Evolutionary conservation across 2,113 vertebrate genomes (phyloP).

Genomic region (Toxotes chatareus): DNA sequence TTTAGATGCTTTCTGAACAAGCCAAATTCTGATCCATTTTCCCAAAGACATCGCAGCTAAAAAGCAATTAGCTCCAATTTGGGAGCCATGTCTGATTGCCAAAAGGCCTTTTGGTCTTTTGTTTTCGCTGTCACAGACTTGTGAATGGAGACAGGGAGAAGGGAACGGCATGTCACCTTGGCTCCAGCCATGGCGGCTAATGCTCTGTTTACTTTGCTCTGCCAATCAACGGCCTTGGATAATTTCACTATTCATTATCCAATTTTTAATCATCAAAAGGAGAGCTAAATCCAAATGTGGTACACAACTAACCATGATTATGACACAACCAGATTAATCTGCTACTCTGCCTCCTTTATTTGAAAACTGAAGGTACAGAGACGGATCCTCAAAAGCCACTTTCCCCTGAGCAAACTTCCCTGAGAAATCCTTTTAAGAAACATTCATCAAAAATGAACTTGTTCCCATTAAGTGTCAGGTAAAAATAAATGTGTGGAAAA

Average conservation of each 20-base stretch:
- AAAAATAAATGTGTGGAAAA: conserved; percentile 65
- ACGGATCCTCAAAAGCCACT: neutral
- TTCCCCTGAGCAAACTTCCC: neutral
- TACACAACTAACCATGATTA: conserved; percentile 1
- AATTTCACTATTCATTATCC: conserved; percentile 63
- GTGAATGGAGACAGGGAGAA: conserved; percentile 65
- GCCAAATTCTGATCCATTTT: conserved; percentile 54
- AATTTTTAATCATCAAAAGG: conserved; percentile 59
- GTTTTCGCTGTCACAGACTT: conserved; percentile 53
- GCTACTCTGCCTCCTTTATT: conserved; percentile 3
- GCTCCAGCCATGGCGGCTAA: conserved; percentile 42
- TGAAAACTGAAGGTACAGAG: neutral
- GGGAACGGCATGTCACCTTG: conserved; percentile 71
- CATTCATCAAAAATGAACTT: conserved; percentile 11
- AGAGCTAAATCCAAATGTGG: conserved; percentile 6
- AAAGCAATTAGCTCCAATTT: conserved; percentile 74
- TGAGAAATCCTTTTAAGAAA: conserved; percentile 16
- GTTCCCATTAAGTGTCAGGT: conserved; percentile 42
- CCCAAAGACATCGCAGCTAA: conserved; percentile 51
- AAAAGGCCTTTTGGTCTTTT: conserved; percentile 60
- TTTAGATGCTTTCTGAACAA: conserved; percentile 23
- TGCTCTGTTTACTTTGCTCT: conserved; percentile 65
- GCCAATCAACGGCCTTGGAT: conserved; percentile 58
- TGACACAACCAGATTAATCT: conserved; percentile 28
- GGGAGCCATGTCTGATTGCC: conserved; percentile 58